These are phyloP conservation scores for Fragariocoptes setiger DNA, from an alignment of 1,140 invertebrate genomes.

Conservation along the genomic window DNA sequence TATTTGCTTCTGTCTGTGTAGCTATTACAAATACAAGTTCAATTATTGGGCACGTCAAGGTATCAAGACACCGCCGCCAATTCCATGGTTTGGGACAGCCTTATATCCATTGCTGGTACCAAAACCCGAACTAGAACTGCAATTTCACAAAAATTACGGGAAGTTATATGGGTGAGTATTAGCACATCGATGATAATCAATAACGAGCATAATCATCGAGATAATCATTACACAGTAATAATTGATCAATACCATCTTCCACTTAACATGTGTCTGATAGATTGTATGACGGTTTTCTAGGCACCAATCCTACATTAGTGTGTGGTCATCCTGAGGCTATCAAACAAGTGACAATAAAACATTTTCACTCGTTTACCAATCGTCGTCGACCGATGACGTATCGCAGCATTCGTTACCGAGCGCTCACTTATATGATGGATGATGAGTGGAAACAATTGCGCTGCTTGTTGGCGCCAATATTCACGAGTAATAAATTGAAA, in stretches of 20 bases:
- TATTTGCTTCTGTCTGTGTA: too few relatives aligned
- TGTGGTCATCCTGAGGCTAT: conserved; percentile 14
- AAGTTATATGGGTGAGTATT: conserved; percentile 5
- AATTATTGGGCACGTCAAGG: conserved; percentile 4
- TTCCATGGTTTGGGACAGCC: background rate
- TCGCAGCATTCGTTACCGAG: background rate
- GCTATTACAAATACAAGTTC: background rate
- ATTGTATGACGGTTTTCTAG: conserved; percentile 5
- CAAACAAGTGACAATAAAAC: conserved; percentile 13
- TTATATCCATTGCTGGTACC: background rate
- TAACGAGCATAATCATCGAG: too few relatives aligned
- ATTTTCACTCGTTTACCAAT: conserved; percentile 13
- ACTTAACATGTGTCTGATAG: too few relatives aligned
- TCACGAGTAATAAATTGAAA: background rate
- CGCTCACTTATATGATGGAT: background rate
- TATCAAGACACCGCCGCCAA: background rate
- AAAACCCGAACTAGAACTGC: background rate
- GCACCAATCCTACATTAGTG: conserved; percentile 13
- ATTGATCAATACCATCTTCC: too few relatives aligned
- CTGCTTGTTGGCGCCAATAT: background rate
- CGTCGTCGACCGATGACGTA: background rate
- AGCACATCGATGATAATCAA: too few relatives aligned
- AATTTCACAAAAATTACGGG: background rate
- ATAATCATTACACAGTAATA: too few relatives aligned
- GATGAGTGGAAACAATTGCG: background rate